phyloP scores from a whole-genome alignment of 2,113 vertebrate genomes.

The Lynx canadensis region DNA sequence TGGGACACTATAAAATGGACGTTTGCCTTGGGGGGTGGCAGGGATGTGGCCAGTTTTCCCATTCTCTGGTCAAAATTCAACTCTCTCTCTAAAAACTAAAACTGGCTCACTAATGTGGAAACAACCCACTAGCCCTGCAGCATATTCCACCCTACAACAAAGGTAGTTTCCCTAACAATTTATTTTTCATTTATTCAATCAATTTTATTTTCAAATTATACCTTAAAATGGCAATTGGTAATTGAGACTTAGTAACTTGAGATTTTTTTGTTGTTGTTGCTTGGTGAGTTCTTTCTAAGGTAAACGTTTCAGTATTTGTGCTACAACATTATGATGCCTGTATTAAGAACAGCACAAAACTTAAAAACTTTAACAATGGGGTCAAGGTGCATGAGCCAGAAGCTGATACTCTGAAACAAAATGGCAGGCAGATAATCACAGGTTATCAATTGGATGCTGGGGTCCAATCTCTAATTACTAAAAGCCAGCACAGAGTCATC shows the following conservation, averaged over 20 bases:
- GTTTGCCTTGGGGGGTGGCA: not conserved
- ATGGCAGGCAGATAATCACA: not conserved
- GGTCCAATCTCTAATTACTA: not conserved
- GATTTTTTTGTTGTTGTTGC: not conserved
- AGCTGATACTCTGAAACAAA: not conserved
- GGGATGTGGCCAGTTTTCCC: not conserved
- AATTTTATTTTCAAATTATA: slow-evolving; percentile 52
- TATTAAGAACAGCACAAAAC: slow-evolving; percentile 19
- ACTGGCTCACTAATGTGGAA: not conserved
- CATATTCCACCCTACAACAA: not conserved
- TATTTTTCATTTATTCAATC: not conserved
- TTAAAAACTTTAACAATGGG: not conserved
- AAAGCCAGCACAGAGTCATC: not conserved
- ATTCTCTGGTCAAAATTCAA: not conserved
- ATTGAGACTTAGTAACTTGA: not conserved
- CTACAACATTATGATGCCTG: not conserved
- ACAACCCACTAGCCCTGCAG: not conserved
- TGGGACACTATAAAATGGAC: not conserved
- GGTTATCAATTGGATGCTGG: not conserved
- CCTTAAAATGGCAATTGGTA: slow-evolving; percentile 8
- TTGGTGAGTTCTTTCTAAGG: not conserved
- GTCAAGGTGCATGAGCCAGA: not conserved
- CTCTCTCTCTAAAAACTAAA: not conserved
- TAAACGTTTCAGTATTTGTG: slow-evolving; percentile 19
- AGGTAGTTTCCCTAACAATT: not conserved